Evolutionary conservation across 2,113 vertebrate genomes (phyloP), one percentile per base, ranked within the genome.

Genomic region (Peromyscus leucopus): DNA sequence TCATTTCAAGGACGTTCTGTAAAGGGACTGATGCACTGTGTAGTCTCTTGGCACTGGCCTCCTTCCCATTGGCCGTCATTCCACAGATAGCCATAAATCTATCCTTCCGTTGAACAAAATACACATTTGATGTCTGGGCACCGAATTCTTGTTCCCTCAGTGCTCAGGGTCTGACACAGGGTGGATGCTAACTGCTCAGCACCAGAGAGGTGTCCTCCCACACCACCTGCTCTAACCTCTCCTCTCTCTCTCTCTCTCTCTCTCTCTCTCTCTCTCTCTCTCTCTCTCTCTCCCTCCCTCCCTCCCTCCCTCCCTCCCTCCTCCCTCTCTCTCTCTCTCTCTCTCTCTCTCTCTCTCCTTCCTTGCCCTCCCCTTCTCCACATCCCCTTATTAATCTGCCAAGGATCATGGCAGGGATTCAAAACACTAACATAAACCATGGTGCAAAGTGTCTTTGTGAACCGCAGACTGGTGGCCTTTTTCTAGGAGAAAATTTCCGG

Each of bases 1-100:
- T 93, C 17, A 88, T 90, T 94, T 93, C 36, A 71, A 80, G 55
- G 94, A 85, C 75, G 11, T 51, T 84, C n/a, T 16, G 83, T 89
- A 55, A 89, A 75, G 91, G 46, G 33, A 93, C 48, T 15, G 26
- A 48, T 61, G 31, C 15, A 92, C 8, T n/a, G n/a, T 61, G 6
- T n/a, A 75, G 93, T 61, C 55, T 87, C 79, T 80, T 33, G 75
- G 57, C 42, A 51, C 31, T 69, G 28, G 36, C n/a, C n/a, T 80
- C 84, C 85, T 89, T 69, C 59, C 84, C 11, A n/a, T 51, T 59
- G 28, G 89, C 78, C n/a, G 39, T 79, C 46, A 94, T 95, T 63
- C 78, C 42, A 39, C 17, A 36, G 51, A 63, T 31, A 93, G 63
- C 83, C 33, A 31, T 75, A 89, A 89, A 65, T 78, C 79, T 72